Evolutionary conservation across 2,888 invertebrate genomes (phyloP).

Genomic region (Fragum fragum): DNA sequence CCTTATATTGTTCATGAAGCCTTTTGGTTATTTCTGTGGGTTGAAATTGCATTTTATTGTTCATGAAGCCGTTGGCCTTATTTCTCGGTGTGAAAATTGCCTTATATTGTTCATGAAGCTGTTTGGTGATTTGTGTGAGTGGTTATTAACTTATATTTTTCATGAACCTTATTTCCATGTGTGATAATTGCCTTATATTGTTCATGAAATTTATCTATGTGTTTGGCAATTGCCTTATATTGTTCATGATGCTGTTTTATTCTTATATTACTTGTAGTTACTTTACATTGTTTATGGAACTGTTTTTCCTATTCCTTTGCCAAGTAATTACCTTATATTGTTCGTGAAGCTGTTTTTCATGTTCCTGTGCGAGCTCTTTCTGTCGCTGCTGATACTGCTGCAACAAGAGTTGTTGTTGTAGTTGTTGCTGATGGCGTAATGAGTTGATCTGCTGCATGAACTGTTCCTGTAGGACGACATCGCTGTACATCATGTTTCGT

Average conservation of each 20-base stretch:
- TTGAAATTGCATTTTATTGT: constrained; percentile 66
- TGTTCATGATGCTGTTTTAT: constrained; percentile 84
- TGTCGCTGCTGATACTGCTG: constrained; percentile 85
- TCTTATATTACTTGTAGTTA: constrained; percentile 80
- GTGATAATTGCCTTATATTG: too few relatives aligned
- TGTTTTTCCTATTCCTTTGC: constrained; percentile 35
- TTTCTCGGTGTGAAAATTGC: constrained; percentile 84
- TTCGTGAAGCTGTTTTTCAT: constrained; percentile 85
- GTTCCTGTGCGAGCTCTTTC: constrained; percentile 83
- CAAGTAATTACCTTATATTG: constrained; percentile 68
- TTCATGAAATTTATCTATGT: constrained; percentile 15
- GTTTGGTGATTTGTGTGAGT: constrained; percentile 35
- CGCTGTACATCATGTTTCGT: constrained; percentile 56
- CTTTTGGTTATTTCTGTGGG: constrained; percentile 38
- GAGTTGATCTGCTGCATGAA: constrained; percentile 82
- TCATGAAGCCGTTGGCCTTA: constrained; percentile 85
- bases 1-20: constrained; percentile 85
- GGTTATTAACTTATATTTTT: constrained; percentile 71
- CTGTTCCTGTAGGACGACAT: constrained; percentile 70
- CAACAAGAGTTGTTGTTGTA: constrained; percentile 83
- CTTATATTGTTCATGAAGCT: constrained; percentile 85
- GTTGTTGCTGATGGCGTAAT: constrained; percentile 84
- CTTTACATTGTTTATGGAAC: constrained; percentile 81
- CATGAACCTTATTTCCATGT: constrained; percentile 81
- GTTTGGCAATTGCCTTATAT: constrained; percentile 51